Conservation (phyloP, 2,888 invertebrate species). For the Penaeus monodon region DNA sequence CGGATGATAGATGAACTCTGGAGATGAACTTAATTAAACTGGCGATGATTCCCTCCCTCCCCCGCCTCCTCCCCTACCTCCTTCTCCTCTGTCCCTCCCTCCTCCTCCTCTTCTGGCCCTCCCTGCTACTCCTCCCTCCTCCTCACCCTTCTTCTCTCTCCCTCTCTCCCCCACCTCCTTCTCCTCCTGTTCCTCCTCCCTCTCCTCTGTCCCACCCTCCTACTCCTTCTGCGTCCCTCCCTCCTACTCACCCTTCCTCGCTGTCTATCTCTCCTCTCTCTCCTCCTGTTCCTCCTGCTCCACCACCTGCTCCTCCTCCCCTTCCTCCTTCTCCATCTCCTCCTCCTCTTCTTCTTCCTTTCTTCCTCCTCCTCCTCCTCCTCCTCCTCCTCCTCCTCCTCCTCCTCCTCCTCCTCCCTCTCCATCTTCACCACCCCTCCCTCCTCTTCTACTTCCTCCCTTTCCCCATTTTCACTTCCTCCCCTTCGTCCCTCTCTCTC, state of each 20-base stretch:
- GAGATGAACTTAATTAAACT: background rate
- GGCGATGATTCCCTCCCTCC: background rate
- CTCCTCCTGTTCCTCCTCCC: background rate
- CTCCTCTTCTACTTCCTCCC: background rate
- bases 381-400: no score
- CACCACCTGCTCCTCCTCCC: background rate
- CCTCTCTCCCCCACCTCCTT: background rate
- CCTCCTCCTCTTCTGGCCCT: background rate
- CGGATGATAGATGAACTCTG: no score
- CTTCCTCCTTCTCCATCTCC: background rate
- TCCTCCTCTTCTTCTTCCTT: fast-evolving
- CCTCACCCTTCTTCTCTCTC: background rate
- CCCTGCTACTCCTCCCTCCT: fast-evolving
- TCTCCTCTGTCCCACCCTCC: background rate
- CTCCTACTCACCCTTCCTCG: background rate
- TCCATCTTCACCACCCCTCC: background rate
- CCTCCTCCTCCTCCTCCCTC: background rate
- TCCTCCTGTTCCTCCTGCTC: background rate
- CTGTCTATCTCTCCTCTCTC: background rate
- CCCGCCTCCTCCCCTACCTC: background rate
- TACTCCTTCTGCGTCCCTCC: background rate
- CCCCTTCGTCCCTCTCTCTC: background rate
- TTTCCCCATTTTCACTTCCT: background rate
- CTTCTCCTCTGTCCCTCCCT: no score
- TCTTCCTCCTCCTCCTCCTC: background rate